These are phyloP conservation scores for Oreortyx pictus DNA, from an alignment of 2,797 vertebrate species.

Conservation along the genomic window DNA sequence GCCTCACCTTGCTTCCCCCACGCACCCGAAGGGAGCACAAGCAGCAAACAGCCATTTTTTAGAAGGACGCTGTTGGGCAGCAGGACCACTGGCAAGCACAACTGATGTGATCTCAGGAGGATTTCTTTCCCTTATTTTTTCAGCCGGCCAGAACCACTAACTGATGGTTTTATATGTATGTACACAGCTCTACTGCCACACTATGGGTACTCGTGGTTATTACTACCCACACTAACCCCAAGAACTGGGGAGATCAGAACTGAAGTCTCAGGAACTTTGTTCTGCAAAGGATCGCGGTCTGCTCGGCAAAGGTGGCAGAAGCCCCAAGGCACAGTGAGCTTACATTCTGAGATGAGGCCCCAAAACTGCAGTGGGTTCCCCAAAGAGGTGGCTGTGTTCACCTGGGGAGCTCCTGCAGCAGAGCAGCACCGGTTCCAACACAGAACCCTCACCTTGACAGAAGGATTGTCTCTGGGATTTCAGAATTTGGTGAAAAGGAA, in stretches of 20 bases:
- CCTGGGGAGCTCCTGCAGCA: accelerated
- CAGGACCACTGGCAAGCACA: background rate
- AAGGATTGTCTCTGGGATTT: background rate
- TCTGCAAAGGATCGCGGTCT: background rate
- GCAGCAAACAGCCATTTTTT: background rate
- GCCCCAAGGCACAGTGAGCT: background rate
- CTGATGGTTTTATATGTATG: background rate
- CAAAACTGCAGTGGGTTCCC: accelerated
- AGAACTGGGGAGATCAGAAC: constrained; percentile 17
- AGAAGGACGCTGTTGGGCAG: background rate
- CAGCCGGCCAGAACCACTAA: background rate
- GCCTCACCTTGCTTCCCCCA: accelerated
- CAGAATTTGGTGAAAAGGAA: background rate
- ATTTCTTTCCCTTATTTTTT: background rate
- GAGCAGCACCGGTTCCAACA: background rate
- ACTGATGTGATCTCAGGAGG: background rate
- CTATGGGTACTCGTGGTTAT: constrained; percentile 88
- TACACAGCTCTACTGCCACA: constrained; percentile 90
- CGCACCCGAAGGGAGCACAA: accelerated
- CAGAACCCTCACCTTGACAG: background rate
- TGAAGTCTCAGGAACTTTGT: background rate
- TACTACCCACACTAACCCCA: constrained; percentile 67
- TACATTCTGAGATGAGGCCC: background rate
- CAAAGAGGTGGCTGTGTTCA: background rate
- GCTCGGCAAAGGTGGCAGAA: background rate